Percentiles rank a stretch among this genome's conserved stretches.
phyloP scores from a whole-genome alignment of 2,113 vertebrate species.

The Rhinolophus sinicus region DNA sequence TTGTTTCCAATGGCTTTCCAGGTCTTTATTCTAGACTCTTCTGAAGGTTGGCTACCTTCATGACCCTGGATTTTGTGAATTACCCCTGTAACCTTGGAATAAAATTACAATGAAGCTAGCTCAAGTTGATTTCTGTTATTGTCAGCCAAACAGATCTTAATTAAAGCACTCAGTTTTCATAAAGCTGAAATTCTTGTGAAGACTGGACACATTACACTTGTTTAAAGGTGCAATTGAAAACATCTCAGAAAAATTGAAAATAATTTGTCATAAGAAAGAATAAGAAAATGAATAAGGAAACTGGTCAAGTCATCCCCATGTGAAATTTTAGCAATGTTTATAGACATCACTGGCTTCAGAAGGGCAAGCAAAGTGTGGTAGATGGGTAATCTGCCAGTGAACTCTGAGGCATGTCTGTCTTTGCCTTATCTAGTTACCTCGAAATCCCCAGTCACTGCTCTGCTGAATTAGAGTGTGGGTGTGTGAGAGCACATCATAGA shows the following conservation, averaged over 20 bases:
- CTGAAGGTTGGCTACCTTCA: neutral
- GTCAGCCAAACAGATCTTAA: neutral
- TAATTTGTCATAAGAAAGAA: neutral
- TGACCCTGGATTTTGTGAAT: neutral
- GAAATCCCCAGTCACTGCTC: neutral
- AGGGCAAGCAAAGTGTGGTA: neutral
- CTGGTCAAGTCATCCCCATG: neutral
- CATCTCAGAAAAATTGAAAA: constrained; percentile 2
- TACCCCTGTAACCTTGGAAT: neutral
- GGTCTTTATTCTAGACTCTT: neutral
- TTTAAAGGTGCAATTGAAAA: neutral
- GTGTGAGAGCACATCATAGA: neutral
- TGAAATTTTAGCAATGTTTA: constrained; percentile 8
- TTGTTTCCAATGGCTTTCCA: neutral
- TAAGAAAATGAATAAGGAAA: neutral
- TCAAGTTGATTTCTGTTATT: neutral
- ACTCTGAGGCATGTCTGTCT: neutral
- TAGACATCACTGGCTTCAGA: neutral
- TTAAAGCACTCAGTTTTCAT: neutral
- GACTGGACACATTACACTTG: neutral
- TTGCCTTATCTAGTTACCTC: neutral
- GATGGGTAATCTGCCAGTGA: neutral
- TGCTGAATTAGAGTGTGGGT: neutral
- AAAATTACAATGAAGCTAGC: neutral
- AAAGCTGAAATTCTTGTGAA: neutral